A percentile compares a stretch with the other conserved stretches of the same genome.
phyloP scores from a whole-genome alignment of 2,113 vertebrate species.

The Psittacula cyanocephala region DNA sequence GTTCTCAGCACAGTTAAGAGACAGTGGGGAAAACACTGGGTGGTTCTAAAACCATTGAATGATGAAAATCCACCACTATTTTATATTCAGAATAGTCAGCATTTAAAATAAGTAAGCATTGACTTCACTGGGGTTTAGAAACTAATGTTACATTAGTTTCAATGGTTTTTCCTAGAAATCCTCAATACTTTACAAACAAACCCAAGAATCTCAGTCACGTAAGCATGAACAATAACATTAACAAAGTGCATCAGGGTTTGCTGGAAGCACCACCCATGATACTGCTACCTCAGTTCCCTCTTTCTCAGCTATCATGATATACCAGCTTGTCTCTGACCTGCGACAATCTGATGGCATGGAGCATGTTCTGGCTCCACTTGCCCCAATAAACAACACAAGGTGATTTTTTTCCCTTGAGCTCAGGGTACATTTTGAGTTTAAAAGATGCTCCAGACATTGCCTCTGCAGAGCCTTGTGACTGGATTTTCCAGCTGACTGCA shows the following conservation, averaged over 20 bases:
- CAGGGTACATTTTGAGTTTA: neutral
- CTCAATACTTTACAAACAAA: neutral
- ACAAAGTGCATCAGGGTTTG: neutral
- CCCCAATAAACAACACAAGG: neutral
- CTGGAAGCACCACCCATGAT: neutral
- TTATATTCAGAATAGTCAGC: neutral
- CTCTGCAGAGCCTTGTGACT: neutral
- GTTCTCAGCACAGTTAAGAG: neutral
- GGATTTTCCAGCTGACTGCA: neutral
- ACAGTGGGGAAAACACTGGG: neutral
- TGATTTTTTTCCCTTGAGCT: neutral
- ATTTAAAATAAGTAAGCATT: neutral
- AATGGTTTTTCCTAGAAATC: neutral
- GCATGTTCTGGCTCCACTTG: neutral
- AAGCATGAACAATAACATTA: neutral
- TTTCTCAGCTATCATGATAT: neutral
- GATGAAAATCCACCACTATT: neutral
- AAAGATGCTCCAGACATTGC: neutral
- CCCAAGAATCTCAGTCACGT: neutral
- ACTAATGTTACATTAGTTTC: fast-evolving
- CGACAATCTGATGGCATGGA: fast-evolving
- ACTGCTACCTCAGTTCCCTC: neutral
- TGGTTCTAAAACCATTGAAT: neutral
- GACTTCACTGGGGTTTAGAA: neutral
- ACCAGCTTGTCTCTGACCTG: neutral